Conservation (phyloP, 2,888 invertebrate species). For the Platynereis dumerilii region DNA sequence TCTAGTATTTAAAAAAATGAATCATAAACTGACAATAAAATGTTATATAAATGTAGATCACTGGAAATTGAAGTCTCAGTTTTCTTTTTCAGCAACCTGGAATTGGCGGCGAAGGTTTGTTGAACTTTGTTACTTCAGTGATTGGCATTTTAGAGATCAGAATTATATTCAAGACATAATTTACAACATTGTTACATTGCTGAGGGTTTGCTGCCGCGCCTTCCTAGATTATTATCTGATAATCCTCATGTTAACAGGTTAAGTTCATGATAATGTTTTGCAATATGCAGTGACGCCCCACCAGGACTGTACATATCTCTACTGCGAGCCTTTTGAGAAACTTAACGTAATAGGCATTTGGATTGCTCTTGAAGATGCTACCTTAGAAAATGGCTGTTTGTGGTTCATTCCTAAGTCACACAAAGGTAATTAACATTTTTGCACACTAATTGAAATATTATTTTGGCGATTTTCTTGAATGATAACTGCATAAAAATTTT, state of each 20-base stretch:
- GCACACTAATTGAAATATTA: background rate
- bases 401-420: conserved; percentile 93
- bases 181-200: no score
- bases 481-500: background rate
- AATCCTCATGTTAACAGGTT: no score
- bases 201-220: no score
- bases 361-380: conserved; percentile 95
- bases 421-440: conserved; percentile 63
- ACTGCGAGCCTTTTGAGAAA: conserved; percentile 72
- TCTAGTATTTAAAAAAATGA: no score
- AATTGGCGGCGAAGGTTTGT: conserved; percentile 84
- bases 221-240: no score
- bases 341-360: conserved; percentile 80
- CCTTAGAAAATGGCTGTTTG: conserved; percentile 90
- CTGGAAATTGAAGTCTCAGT: background rate
- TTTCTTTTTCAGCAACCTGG: conserved; percentile 73
- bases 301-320: conserved; percentile 83
- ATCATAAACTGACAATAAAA: no score
- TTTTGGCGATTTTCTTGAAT: background rate
- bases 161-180: no score
- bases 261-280: no score
- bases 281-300: conserved; percentile 67
- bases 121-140: no score
- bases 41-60: background rate
- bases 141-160: no score